Evolutionary conservation across 2,888 invertebrate species (phyloP), one percentile per base, ranked within the genome.

Genomic region (Lydus trimaculatus): DNA sequence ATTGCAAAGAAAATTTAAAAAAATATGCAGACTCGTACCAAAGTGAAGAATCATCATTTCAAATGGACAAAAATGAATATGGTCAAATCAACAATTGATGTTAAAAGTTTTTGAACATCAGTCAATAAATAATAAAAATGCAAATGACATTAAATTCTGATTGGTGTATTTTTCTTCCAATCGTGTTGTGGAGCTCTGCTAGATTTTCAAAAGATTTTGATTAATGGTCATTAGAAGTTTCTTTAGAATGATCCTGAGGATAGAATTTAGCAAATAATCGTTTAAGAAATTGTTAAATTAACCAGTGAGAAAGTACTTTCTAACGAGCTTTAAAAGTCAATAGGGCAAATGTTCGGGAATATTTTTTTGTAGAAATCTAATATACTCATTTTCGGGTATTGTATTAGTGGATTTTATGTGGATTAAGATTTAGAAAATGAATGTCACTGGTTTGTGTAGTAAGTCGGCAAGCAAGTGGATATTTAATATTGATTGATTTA

Each of bases 401-500:
- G 31, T 31, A 31, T 31, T 28, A 28, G 43, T 43, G n/a, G 4
- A 43, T 48, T 20, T 3, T 8, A n/a, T 48, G 48, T n/a, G n/a
- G n/a, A 20, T 48, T 20, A 20, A 9, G 3, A 48, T 48, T n/a
- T 48, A 20, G 48, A 64, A 64, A 65, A 62, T 65, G 48, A 61
- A 68, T 65, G 65, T 65, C 36, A 31, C 31, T 61, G 23, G 60
- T 63, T 65, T 61, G 39, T 31, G 11, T 52, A 67, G 65, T 63
- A 60, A 70, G 67, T 70, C 70, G 70, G 65, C 65, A 67, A 67
- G 70, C 65, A 63, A 58, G 48, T 65, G 65, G 63, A 66, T 65
- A 65, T 67, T 48, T 67, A 70, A 68, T 70, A 73, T 72, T 70
- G 68, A 79, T 79, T 77, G 76, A 77, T 76, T 72, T 73, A 69